Evolutionary conservation across 2,888 invertebrate genomes (phyloP), one percentile per base, ranked within the genome.

Genomic region (Onthophagus sagittarius): DNA sequence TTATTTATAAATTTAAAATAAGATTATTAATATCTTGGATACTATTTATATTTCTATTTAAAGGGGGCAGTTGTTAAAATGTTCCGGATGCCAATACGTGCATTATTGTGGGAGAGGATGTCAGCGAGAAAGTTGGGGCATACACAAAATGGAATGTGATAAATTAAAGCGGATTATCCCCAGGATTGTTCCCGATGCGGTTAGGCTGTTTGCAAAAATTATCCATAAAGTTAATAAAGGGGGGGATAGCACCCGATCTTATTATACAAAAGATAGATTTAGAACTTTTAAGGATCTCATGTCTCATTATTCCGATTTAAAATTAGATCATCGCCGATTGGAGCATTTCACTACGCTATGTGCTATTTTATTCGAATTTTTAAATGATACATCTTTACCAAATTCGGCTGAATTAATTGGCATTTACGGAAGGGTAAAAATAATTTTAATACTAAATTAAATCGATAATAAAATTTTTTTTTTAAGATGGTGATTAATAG

Each of bases 221-320:
- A 90, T 96, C 72, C 88, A 91, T 78, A 90, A 90, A 71, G 84
- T 93, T 72, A 78, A 90, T 75, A 90, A 91, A 70, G 93, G 93
- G 67, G 94, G 94, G 0, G 88, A 89, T 77, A 85, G 89, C 9
- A 87, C 90, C 77, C 89, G 90, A 73, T 90, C 91, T 0, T 93
- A 90, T 83, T 94, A 94, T 80, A 88, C 91, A 0, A 88, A 90
- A 32, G 90, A 88, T 2, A 89, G 89, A 9, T 94, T 89, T 78
- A 88, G 95, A 73, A 92, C 90, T 85, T 96, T 95, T 86, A 92
- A 92, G 81, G 94, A 96, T 85, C 86, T 97, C 15, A 95, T 96
- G 94, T 94, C 96, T 70, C 97, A 97, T 88, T 93, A 93, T 81
- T 88, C 91, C 0, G 93, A 96, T 79, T 87, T 97, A 69, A 94